Evolutionary conservation across 2,797 vertebrate species (phyloP).

Genomic region (Spondyliosoma cantharus): DNA sequence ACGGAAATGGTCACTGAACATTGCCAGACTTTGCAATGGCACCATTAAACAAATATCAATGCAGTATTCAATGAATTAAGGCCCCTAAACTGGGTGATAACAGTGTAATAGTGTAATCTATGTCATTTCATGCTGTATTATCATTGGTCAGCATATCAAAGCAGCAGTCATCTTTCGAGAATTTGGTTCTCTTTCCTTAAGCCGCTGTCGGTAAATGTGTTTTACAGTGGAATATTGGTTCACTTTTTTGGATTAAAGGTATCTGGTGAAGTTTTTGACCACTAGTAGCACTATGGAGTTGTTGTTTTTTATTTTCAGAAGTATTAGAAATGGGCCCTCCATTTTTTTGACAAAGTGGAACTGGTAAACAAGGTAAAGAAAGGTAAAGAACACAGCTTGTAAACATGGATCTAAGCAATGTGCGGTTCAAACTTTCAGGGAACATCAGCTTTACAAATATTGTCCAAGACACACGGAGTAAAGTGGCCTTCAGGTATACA

Average conservation of each 20-base stretch:
- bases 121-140: neutral
- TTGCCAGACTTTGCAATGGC: neutral
- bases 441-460: neutral
- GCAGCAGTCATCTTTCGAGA: neutral
- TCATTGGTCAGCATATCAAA: neutral
- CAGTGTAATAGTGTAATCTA: neutral
- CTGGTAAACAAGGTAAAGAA: no score
- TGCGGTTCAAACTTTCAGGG: neutral
- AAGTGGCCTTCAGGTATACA: neutral
- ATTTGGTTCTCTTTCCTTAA: neutral
- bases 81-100: neutral
- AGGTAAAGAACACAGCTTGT: neutral
- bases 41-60: neutral
- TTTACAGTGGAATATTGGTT: neutral
- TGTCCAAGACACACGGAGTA: neutral
- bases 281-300: neutral
- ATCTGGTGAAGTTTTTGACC: neutral
- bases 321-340: neutral
- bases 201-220: neutral
- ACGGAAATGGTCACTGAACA: neutral
- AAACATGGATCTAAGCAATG: neutral
- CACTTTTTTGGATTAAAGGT: neutral
- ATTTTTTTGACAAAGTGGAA: neutral
- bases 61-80: neutral
- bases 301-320: neutral